Evolutionary conservation across 2,888 invertebrate species (phyloP).

Genomic region (Phyllotreta cruciferae): DNA sequence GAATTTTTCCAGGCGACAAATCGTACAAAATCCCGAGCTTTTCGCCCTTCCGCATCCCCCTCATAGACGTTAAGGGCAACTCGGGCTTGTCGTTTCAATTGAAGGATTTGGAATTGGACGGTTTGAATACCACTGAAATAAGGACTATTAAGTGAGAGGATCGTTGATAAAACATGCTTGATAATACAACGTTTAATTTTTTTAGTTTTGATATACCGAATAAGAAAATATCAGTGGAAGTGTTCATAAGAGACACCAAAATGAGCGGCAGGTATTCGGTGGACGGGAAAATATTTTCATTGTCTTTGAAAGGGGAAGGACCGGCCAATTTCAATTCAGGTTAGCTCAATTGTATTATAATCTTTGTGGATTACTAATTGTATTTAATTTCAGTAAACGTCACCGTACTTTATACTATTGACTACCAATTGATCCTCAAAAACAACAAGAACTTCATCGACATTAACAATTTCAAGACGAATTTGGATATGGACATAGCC

Average conservation of each 20-base stretch:
- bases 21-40: conserved; percentile 43
- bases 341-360: conserved; percentile 37
- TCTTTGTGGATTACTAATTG: conserved; percentile 11
- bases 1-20: conserved; percentile 42
- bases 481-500: conserved; percentile 39
- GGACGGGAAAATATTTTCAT: conserved; percentile 47
- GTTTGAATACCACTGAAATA: conserved; percentile 42
- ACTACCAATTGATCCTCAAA: conserved; percentile 45
- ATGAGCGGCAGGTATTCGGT: conserved; percentile 15
- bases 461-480: conserved; percentile 35
- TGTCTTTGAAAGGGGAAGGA: conserved; percentile 52
- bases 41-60: conserved; percentile 45
- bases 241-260: conserved; percentile 21
- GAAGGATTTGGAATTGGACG: conserved; percentile 42
- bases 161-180: background rate
- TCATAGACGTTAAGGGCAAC: conserved; percentile 38
- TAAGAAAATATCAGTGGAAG: conserved; percentile 21
- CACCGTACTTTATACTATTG: conserved; percentile 46
- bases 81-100: conserved; percentile 43
- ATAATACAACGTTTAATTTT: background rate
- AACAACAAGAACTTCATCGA: conserved; percentile 46
- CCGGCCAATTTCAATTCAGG: conserved; percentile 51
- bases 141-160: conserved; percentile 42
- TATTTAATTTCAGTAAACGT: conserved; percentile 44
- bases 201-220: conserved; percentile 40